These are phyloP conservation scores for Strongylocentrotus purpuratus DNA, from an alignment of 35 echinoderm and acorn worm species.

Conservation along the genomic window DNA sequence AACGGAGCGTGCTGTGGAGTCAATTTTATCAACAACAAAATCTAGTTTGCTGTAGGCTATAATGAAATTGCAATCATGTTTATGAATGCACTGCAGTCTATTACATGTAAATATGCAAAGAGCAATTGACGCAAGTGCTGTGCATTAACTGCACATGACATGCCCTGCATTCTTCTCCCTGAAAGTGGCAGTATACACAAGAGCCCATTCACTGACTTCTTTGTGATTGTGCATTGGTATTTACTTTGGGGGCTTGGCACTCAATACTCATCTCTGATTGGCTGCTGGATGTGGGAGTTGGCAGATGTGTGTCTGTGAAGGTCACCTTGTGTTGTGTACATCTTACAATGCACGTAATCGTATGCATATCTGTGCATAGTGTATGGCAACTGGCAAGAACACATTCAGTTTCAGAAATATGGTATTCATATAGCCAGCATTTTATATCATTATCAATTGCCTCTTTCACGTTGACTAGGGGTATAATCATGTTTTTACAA, in stretches of 20 bases:
- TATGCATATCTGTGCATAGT: background rate
- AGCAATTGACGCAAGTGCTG: background rate
- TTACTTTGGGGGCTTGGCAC: slow-evolving; percentile 49
- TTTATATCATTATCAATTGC: background rate
- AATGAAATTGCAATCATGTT: no score
- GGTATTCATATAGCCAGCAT: background rate
- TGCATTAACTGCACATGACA: background rate
- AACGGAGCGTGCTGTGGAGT: no score
- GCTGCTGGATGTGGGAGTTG: slow-evolving; percentile 43
- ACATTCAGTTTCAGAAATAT: background rate
- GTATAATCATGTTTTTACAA: no score
- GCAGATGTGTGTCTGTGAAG: background rate
- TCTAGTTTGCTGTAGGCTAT: no score
- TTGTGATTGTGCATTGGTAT: background rate
- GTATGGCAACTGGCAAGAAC: background rate
- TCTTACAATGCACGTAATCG: background rate
- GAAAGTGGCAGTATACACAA: background rate
- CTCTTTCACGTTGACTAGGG: background rate
- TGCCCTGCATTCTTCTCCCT: background rate
- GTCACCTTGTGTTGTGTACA: background rate
- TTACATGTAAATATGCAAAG: no score
- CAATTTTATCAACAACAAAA: no score
- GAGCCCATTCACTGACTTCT: background rate
- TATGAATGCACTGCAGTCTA: no score
- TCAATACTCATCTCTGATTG: slow-evolving; percentile 47